phyloP scores from a whole-genome alignment of 2,797 vertebrate species.

The Sebastes minor region DNA sequence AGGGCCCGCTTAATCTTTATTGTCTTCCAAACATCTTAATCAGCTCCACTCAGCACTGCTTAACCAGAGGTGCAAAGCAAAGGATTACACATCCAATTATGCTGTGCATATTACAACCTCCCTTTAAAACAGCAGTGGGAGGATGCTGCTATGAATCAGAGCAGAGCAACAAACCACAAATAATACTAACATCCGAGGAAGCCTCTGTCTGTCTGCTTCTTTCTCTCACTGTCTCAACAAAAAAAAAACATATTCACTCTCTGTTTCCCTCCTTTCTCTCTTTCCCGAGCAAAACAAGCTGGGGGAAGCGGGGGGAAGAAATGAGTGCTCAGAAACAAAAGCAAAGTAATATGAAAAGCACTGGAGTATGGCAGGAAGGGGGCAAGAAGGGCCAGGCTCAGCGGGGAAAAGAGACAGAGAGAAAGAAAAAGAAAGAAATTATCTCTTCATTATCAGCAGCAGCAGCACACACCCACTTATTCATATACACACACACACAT shows the following conservation, averaged over 20 bases:
- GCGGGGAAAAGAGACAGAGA: slow-evolving; percentile 25
- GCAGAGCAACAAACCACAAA: slow-evolving; percentile 57
- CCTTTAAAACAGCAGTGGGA: slow-evolving; percentile 56
- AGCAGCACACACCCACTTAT: slow-evolving; percentile 17
- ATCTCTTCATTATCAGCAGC: slow-evolving; percentile 75
- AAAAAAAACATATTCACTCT: neutral
- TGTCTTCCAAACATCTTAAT: slow-evolving; percentile 71
- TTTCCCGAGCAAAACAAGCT: slow-evolving; percentile 63
- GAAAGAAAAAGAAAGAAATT: slow-evolving; percentile 46
- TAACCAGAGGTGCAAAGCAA: slow-evolving; percentile 68
- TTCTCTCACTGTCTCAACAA: slow-evolving; percentile 3
- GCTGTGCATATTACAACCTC: slow-evolving; percentile 53
- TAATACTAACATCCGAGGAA: slow-evolving; percentile 45
- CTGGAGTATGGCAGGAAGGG: slow-evolving; percentile 59
- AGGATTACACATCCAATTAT: slow-evolving; percentile 72
- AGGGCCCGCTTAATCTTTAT: slow-evolving; percentile 47
- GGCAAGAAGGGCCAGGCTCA: slow-evolving; percentile 33
- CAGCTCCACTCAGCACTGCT: slow-evolving; percentile 62
- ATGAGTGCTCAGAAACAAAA: slow-evolving; percentile 73
- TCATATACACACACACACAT: slow-evolving; percentile 6
- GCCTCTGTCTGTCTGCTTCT: slow-evolving; percentile 20
- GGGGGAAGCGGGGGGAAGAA: slow-evolving; percentile 71
- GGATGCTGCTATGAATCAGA: slow-evolving; percentile 58
- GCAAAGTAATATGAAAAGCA: slow-evolving; percentile 69
- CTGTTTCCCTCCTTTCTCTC: slow-evolving; percentile 18